Evolutionary conservation across 92 coral and sea anemone species (phyloP), one percentile per base, ranked within the genome.

Genomic region (Phenganax subtilis): DNA sequence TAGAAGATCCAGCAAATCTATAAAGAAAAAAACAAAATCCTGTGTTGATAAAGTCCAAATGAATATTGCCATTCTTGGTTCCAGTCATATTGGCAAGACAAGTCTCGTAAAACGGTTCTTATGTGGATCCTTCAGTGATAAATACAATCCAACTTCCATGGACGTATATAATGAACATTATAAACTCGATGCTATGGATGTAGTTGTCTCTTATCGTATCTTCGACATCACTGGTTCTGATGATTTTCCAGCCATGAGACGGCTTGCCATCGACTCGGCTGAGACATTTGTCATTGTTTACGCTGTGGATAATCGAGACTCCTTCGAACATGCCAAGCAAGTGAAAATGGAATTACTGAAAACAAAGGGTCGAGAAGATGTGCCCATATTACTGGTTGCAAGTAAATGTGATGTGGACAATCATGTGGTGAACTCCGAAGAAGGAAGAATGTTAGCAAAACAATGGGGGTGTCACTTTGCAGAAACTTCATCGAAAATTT

Each of bases 171-270:
- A 91, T 54, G 81, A 76, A 52, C 20, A 76, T 27, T 76, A 76
- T 47, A 61, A 7, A 57, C 66, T 76, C 7, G 90, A 77, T 68
- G 84, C 98, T 0, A 89, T 90, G 17, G 84, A 91, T 17, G 89
- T 93, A 55, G 89, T 89, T 9, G 98, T 93, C 17, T 84, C 92
- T 29, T 82, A 91, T 53, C 92, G 90, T 80, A 91, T 93, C 54
- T 44, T 91, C 11, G 98, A 93, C 76, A 93, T 93, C 10, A 91
- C 97, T 20, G 98, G 98, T 9, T 88, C 97, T 0, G 92, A 93
- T 51, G 91, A 88, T 31, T 93, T 93, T 76, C 98, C 98, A 5
- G 98, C 98, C 10, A 93, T 93, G 98, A 87, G 84, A 73, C 90
- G 87, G 87, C 82, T 93, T 76, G 92, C 98, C 1, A 84, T 91